Conservation (phyloP, 37 sponge, comb jelly and placozoan genomes). For the Amphimedon queenslandica region DNA sequence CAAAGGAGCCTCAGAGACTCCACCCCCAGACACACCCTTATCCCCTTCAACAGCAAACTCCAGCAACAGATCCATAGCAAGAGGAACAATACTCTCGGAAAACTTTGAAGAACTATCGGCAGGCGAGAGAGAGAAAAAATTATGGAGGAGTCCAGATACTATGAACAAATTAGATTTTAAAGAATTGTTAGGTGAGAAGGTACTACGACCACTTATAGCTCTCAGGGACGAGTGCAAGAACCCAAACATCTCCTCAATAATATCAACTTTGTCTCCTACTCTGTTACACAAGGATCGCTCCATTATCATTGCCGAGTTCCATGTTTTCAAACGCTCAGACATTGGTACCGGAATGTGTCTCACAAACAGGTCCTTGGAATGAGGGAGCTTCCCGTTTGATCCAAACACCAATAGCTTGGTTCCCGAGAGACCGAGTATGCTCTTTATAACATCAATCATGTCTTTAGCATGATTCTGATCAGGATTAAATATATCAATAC, state of each 20-base stretch:
- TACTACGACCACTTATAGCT: slow-evolving; percentile 44
- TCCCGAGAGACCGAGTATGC: slow-evolving; percentile 24
- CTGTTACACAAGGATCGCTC: slow-evolving; percentile 23
- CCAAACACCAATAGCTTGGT: slow-evolving; percentile 13
- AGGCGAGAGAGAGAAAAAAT: slow-evolving; percentile 9
- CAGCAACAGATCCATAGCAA: neutral
- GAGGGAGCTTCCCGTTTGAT: slow-evolving; percentile 19
- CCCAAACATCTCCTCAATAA: slow-evolving; percentile 5
- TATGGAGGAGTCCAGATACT: neutral
- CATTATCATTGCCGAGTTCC: slow-evolving; percentile 25
- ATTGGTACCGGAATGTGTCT: slow-evolving; percentile 26
- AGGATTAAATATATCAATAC: neutral
- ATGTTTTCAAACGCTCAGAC: slow-evolving; percentile 28
- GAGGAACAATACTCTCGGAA: neutral
- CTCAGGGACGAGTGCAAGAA: slow-evolving; percentile 35
- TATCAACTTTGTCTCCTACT: slow-evolving; percentile 2
- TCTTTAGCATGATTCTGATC: neutral
- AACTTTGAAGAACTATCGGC: neutral
- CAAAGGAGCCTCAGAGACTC: slow-evolving; percentile 26
- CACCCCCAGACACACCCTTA: slow-evolving; percentile 22
- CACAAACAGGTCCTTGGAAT: slow-evolving; percentile 19
- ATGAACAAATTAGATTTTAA: slow-evolving; percentile 53
- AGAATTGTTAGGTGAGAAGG: slow-evolving; percentile 43
- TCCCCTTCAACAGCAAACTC: neutral
- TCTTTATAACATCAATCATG: neutral